Evolutionary conservation across 2,888 invertebrate genomes (phyloP), one percentile per base, ranked within the genome.

Genomic region (Epirrita christyi): DNA sequence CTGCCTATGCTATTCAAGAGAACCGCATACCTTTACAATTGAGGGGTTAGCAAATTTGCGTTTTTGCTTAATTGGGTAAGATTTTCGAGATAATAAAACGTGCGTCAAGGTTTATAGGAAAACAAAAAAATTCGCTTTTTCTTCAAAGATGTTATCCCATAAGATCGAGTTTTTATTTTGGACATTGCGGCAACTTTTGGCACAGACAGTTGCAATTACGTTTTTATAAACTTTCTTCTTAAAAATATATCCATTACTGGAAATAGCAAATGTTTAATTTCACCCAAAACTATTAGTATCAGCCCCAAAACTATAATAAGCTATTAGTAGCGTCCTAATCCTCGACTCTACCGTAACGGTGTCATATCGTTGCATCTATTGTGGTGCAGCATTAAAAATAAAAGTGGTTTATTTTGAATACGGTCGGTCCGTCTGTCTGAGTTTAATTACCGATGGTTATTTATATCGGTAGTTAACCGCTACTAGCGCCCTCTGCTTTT

Each of bases 371-470:
- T 57, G 71, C 68, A 69, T 73, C 78, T 78, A 80, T 78, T 80
- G 78, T 78, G 73, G 72, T 64, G 72, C 67, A 65, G 64, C 67
- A 72, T 73, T 77, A 75, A 80, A 81, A 80, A 81, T 80, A 80
- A 74, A 72, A 73, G 70, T 63, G 67, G 80, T 78, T 78, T 82
- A 81, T 81, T 81, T 83, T 74, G 67, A 76, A 73, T 72, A 67
- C 70, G 58, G 75, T 77, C 78, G 74, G 75, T 73, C 72, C 70
- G 82, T 78, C 80, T 79, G 67, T 21, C 21, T 71, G 73, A 70
- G 73, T 80, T 80, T 81, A 80, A 81, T 81, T 81, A 76, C 80
- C 69, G 64, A 67, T 66, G 67, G 73, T 71, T 81, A 81, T 81
- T 80, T 82, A 81, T 81, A 80, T 71, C 73, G 68, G 61, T 62